Evolutionary conservation across 2,113 vertebrate genomes (phyloP), one percentile per base, ranked within the genome.

Genomic region (Phainopepla nitens): DNA sequence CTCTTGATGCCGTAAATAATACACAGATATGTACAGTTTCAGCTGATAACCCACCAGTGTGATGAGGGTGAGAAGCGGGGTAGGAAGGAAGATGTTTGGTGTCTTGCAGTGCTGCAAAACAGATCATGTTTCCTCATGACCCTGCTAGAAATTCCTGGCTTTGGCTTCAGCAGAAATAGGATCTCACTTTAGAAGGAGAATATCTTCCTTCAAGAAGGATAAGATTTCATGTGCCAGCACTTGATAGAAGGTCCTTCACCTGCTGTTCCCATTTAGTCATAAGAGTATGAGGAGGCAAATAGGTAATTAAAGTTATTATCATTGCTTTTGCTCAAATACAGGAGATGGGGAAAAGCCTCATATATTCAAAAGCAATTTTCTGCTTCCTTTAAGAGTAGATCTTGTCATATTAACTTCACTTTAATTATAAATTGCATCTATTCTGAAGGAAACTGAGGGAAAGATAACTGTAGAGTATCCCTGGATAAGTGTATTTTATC

Each of bases 71-170:
- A 51, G 23, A 19, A 72, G 45, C 7, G 50, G n/a, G 50, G 33
- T 16, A 39, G 15, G 20, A 70, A 53, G 35, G 42, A 41, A 31
- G 2, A 6, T 20, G 31, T 50, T 41, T 45, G 6, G 11, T 49
- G 8, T 42, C 50, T 77, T 0, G 0, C 15, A 53, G 15, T 47
- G 36, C 64, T 2, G 7, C 1, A 7, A 44, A 89, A 41, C 2
- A n/a, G 28, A 60, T 10, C 0, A 0, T 6, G 1, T 18, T 77
- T 75, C 17, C 28, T 77, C 1, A 0, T 58, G 36, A 62, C 7
- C 8, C 27, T 25, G 8, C 7, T 54, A 75, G 31, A 82, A 81
- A 58, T 58, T 75, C 47, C 39, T 82, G 33, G 3, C 25, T 61
- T 83, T 78, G 35, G 44, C 18, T 84, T 81, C 33, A 47, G 47